These are phyloP conservation scores for Ophion obscuratus DNA, from an alignment of 2,888 invertebrate species.

Conservation along the genomic window DNA sequence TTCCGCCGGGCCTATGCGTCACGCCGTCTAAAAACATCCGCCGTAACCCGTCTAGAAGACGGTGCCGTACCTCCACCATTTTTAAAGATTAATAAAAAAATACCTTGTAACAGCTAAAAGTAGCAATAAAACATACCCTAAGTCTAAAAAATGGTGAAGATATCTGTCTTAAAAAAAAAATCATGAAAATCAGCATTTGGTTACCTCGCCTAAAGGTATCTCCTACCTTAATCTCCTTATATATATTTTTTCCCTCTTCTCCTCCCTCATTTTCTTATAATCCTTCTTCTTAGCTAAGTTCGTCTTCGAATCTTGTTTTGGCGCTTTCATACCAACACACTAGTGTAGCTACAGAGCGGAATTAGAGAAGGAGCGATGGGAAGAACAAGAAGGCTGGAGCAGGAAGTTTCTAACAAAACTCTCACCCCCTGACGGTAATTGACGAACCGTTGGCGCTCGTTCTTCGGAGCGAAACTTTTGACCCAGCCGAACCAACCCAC, in stretches of 20 bases:
- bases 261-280: not conserved
- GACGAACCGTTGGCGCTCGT: conserved; percentile 44
- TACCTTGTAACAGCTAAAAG: too few relatives aligned
- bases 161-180: too few relatives aligned
- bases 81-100: too few relatives aligned
- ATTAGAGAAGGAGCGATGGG: not conserved
- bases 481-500: conserved; percentile 37
- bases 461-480: conserved; percentile 33
- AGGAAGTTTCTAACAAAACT: conserved; percentile 69
- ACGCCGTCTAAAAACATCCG: too few relatives aligned
- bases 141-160: too few relatives aligned
- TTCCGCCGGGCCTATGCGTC: too few relatives aligned
- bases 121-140: too few relatives aligned
- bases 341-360: not conserved
- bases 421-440: conserved; percentile 64
- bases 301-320: conserved; percentile 50
- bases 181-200: too few relatives aligned
- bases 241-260: not conserved
- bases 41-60: too few relatives aligned
- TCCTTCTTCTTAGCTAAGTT: conserved; percentile 5
- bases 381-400: conserved; percentile 17
- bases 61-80: too few relatives aligned
- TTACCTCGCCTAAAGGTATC: too few relatives aligned
- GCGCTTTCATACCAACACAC: conserved; percentile 43
- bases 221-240: not conserved